Evolutionary conservation across 2,888 invertebrate genomes (phyloP).

Genomic region (Melikaiella ostensackeni): DNA sequence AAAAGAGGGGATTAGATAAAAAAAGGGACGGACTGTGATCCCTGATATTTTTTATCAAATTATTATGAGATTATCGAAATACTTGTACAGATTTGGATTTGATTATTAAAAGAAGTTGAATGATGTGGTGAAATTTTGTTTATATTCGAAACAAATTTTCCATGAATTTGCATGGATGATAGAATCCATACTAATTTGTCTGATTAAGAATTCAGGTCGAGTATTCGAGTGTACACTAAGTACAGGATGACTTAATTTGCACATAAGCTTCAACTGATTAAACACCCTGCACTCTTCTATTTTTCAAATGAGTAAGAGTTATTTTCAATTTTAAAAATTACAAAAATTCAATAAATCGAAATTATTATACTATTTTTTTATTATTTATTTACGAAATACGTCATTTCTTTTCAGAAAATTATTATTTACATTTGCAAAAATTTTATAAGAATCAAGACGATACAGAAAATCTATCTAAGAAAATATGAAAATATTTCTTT

Average conservation of each 20-base stretch:
- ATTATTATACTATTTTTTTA: too few species aligned
- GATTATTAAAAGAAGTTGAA: background rate
- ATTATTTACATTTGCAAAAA: too few species aligned
- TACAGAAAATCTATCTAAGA: background rate
- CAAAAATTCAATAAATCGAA: too few species aligned
- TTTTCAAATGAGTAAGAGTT: background rate
- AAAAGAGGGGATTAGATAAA: too few species aligned
- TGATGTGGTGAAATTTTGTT: background rate
- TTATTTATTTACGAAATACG: too few species aligned
- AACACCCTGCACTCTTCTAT: background rate
- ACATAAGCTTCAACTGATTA: background rate
- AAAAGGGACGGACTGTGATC: too few species aligned
- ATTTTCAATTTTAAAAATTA: background rate
- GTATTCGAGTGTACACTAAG: background rate
- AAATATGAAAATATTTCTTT: background rate
- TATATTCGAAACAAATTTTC: background rate
- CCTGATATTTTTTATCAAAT: too few species aligned
- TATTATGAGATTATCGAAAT: background rate
- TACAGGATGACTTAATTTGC: conserved; percentile 10
- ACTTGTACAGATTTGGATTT: background rate
- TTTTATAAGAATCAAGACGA: too few species aligned
- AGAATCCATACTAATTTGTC: background rate
- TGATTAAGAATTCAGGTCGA: background rate
- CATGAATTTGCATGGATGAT: background rate
- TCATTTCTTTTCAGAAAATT: too few species aligned